Conservation (phyloP, 2,797 vertebrate genomes). For the Ctenosaura bakeri region DNA sequence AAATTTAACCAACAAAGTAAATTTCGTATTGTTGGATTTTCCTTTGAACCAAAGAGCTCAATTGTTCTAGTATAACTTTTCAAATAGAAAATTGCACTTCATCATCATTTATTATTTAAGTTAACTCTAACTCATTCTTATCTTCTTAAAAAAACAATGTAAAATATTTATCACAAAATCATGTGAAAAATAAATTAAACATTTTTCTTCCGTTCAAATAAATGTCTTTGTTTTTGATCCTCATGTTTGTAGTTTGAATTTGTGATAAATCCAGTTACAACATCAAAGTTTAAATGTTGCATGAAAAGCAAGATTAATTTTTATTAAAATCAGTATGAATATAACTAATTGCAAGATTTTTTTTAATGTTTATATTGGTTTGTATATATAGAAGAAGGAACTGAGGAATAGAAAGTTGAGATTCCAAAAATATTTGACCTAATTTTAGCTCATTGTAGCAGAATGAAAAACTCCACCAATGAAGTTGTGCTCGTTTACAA, state of each 20-base stretch:
- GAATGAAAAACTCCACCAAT: too few species aligned
- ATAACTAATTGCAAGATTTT: neutral
- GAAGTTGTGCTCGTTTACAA: too few species aligned
- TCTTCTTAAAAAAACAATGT: conserved; percentile 23
- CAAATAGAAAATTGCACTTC: neutral
- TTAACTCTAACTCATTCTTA: conserved; percentile 7
- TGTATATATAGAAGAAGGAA: neutral
- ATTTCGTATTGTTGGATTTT: neutral
- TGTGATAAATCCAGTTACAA: neutral
- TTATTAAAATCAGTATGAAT: neutral
- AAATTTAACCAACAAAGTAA: conserved; percentile 43
- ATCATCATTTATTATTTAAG: neutral
- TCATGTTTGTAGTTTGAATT: neutral
- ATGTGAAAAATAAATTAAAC: conserved; percentile 27
- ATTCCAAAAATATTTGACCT: neutral
- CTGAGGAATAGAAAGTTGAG: neutral
- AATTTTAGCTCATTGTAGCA: neutral
- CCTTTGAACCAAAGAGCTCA: rapidly evolving
- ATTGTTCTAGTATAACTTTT: conserved; percentile 3
- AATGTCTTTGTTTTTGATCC: neutral
- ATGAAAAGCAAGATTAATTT: neutral
- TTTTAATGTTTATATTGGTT: neutral
- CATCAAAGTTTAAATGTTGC: neutral
- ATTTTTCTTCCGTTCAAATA: neutral
- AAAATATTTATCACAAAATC: neutral